Base-by-base conservation (phyloP, 2,888 invertebrate species). In the Callyntrura sp. region DNA sequence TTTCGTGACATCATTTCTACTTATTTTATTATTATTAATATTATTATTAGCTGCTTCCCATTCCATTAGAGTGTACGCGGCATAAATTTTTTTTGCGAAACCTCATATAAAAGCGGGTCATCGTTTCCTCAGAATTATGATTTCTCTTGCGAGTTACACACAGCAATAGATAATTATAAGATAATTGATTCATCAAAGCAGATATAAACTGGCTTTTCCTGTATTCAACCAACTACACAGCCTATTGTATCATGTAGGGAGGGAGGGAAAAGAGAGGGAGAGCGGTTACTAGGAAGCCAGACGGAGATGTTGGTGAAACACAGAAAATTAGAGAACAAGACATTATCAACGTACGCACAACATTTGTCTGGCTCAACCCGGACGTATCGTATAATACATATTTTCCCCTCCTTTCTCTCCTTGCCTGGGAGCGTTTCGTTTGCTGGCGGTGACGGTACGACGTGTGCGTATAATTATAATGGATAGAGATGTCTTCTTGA, bases 401-500 rank as follows among this genome's bases (percentile, higher is more conserved):
- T 68, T 55, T 51, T 84, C 28, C 43, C 35, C 82, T 60, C 48
- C 62, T 62, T 62, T 62, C 79, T 14, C 20, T 17, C 51, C 28
- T 9, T 81, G 60, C 70, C 70, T 73, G 11, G 17, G 8, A 78
- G 28, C 78, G n/a, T 25, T 70, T 70, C 28, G 28, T 17, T 68
- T 70, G 57, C 25, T 84, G 70, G 25, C 43, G 79, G 79, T 35
- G 79, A 57, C 62, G 23, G 45, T 60, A 28, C 23, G 25, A 43
- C 70, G 17, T 84, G 81, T 43, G 43, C 55, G 78, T 55, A 48
- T 78, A 78, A 85, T 85, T 85, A 85, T 57, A 76, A 73, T 85
- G 73, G 76, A 85, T 85, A 60, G 76, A 85, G 85, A 76, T 73
- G 28, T 78, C 78, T 45, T 76, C 60, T 85, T 85, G 70, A 85